A percentile compares a stretch with the other conserved stretches of the same genome.
These are phyloP conservation scores for Drosophila arizonae DNA, from an alignment of 1,140 invertebrate species.

Conservation along the genomic window DNA sequence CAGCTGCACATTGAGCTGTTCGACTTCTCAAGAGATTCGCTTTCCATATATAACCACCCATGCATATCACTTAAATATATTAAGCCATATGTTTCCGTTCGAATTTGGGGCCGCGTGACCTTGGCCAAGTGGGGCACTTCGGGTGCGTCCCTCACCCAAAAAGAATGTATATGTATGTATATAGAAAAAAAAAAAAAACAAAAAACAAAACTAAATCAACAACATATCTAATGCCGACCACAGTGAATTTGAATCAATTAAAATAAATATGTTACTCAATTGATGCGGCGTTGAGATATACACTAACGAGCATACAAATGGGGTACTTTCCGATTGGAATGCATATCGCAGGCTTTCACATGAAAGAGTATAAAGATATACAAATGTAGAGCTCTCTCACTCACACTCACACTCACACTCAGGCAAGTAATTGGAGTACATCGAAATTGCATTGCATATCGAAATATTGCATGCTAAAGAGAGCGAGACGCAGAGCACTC, in stretches of 20 bases:
- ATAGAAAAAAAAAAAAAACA: neutral
- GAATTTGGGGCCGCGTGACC: slow-evolving; percentile 35
- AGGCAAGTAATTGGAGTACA: no score
- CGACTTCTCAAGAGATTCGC: slow-evolving; percentile 21
- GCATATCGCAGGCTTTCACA: neutral
- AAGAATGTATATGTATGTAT: neutral
- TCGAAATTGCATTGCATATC: no score
- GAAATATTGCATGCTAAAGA: no score
- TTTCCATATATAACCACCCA: slow-evolving; percentile 10
- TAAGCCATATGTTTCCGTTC: slow-evolving; percentile 36
- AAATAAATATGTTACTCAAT: slow-evolving; percentile 25
- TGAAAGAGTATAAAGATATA: no score
- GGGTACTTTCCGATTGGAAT: neutral
- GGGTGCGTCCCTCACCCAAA: neutral
- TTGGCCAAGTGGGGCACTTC: slow-evolving; percentile 28
- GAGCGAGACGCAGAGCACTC: no score
- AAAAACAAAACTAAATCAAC: neutral
- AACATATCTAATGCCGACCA: neutral
- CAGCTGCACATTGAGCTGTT: neutral
- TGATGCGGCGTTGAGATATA: neutral
- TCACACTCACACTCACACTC: no score
- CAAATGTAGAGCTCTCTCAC: no score
- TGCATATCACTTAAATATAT: slow-evolving; percentile 5
- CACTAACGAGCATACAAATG: neutral
- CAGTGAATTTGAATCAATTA: slow-evolving; percentile 39